Evolutionary conservation across 2,888 invertebrate genomes (phyloP).

Genomic region (Pristionchus maxplancki): DNA sequence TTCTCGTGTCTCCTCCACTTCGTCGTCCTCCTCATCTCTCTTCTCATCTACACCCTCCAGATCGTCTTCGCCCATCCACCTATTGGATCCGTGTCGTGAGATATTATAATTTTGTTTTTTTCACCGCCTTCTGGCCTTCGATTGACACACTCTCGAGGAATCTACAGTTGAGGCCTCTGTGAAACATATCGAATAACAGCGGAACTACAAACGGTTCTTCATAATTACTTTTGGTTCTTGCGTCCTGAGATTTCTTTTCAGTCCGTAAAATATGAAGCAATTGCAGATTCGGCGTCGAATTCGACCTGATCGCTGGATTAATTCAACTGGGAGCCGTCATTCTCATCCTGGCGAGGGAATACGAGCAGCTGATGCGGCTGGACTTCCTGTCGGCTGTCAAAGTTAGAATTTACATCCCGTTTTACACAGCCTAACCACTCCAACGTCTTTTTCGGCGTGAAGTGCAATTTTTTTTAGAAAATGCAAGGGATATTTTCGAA

Average conservation of each 20-base stretch:
- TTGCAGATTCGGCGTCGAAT: slow-evolving; percentile 68
- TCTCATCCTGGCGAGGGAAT: slow-evolving; percentile 67
- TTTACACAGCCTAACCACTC: too few relatives aligned
- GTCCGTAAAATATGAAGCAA: too few relatives aligned
- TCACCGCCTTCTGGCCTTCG: too few relatives aligned
- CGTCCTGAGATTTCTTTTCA: too few relatives aligned
- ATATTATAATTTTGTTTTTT: neutral
- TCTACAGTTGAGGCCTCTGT: too few relatives aligned
- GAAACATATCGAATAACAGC: too few relatives aligned
- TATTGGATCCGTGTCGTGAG: slow-evolving; percentile 60
- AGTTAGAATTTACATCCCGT: slow-evolving; percentile 52
- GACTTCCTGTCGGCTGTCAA: slow-evolving; percentile 74
- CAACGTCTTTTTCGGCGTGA: too few relatives aligned
- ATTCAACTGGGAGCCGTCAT: slow-evolving; percentile 65
- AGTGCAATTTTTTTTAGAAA: neutral
- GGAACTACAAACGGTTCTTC: too few relatives aligned
- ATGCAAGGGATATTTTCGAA: neutral
- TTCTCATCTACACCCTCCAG: slow-evolving; percentile 69
- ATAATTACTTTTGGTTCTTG: too few relatives aligned
- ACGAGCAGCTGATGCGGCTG: slow-evolving; percentile 71
- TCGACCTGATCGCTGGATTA: slow-evolving; percentile 69
- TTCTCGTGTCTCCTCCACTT: slow-evolving; percentile 61
- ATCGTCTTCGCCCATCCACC: slow-evolving; percentile 70
- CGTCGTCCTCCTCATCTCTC: slow-evolving; percentile 56
- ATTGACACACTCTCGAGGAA: too few relatives aligned